These are phyloP conservation scores for Ellobius talpinus DNA, from an alignment of 2,113 vertebrate species.

Conservation along the genomic window DNA sequence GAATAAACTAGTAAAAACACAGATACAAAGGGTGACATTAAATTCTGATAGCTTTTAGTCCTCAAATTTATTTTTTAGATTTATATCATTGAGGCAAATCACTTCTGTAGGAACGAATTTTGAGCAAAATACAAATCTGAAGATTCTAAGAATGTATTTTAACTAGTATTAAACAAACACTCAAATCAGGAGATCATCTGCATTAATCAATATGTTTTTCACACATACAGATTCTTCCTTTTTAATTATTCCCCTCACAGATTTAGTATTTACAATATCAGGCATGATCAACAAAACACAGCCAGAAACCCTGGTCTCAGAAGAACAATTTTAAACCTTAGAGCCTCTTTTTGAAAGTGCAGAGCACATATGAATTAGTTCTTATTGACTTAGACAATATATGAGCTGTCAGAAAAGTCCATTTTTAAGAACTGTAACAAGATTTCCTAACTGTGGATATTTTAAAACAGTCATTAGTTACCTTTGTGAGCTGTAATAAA, in stretches of 20 bases:
- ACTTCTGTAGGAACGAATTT: neutral
- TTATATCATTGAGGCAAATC: constrained; percentile 49
- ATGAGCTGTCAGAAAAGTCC: constrained; percentile 63
- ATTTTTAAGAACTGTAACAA: constrained; percentile 68
- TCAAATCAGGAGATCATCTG: constrained; percentile 51
- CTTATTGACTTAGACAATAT: constrained; percentile 77
- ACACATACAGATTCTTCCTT: constrained; percentile 60
- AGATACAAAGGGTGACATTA: neutral
- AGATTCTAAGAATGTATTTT: constrained; percentile 60
- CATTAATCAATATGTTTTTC: constrained; percentile 27
- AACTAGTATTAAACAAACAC: constrained; percentile 69
- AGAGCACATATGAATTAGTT: constrained; percentile 43
- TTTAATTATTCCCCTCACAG: constrained; percentile 52
- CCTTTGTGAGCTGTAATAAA: constrained; percentile 58
- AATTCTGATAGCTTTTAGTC: neutral
- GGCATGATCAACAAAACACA: constrained; percentile 68
- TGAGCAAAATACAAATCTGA: neutral
- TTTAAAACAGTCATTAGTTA: constrained; percentile 69
- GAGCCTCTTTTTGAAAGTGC: constrained; percentile 52
- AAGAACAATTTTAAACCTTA: constrained; percentile 61
- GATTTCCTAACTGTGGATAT: constrained; percentile 47
- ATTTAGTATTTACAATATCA: constrained; percentile 55
- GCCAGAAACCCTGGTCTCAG: constrained; percentile 58
- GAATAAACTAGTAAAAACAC: neutral
- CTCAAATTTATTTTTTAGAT: constrained; percentile 7